Evolutionary conservation across 2,797 vertebrate genomes (phyloP), one percentile per base, ranked within the genome.

Genomic region (Podarcis siculus): DNA sequence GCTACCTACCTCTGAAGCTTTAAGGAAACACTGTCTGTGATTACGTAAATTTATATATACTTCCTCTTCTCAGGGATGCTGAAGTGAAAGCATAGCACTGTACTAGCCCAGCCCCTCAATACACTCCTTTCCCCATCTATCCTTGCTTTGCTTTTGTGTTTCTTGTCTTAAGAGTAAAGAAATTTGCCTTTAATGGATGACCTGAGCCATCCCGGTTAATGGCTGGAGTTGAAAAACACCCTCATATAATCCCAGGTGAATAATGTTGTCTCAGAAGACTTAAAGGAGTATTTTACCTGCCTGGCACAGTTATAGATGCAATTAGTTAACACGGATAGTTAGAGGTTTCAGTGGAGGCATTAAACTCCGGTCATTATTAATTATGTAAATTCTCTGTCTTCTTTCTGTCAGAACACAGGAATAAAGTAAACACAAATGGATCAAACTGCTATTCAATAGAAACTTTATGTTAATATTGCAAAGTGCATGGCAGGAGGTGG

Each of bases 301-400:
- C 96, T 96, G 95, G 91, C 94, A 79, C 90, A 39, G 92, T 96
- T 96, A 97, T 91, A 94, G 95, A 97, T 96, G 96, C 89, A 87
- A 85, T 94, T 96, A 91, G 94, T 94, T 96, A 94, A 78, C 94
- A 82, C 82, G 93, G 90, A 91, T 88, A 96, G 94, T 86, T 96
- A 95, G 95, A 91, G 95, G 88, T 84, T 96, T 96, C 95, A 94
- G 95, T 94, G 45, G 82, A 94, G 90, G 93, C 94, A 96, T 96
- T 97, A 97, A 92, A 86, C 80, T 90, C 35, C 89, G 96, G 95
- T 97, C 96, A 89, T 96, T 96, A 96, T 97, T 96, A 97, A 96
- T 97, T 97, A 97, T 97, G 96, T 95, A 97, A 95, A 96, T 96
- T 96, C 92, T 95, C 91, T 86, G 90, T 96, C 95, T 86, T 95